phyloP scores from a whole-genome alignment of 2,113 vertebrate genomes.

The Bujurquina vittata region DNA sequence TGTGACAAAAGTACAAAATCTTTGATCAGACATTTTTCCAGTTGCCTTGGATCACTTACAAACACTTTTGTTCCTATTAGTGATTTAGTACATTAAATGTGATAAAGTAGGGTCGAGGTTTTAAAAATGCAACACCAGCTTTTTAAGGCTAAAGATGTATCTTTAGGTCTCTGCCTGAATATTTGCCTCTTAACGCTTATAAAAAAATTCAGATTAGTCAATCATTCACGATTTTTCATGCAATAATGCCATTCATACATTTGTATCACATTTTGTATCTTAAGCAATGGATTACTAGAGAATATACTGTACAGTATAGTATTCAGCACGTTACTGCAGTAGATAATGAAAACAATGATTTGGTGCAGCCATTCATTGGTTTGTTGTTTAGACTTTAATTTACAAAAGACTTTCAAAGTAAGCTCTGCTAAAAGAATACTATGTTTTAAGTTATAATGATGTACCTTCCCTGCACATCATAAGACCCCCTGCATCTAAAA shows the following conservation, averaged over 20 bases:
- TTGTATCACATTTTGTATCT: not conserved
- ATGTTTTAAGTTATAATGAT: not conserved
- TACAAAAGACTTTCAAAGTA: not conserved
- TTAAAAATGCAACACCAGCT: not conserved
- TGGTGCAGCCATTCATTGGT: accelerated
- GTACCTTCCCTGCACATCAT: not conserved
- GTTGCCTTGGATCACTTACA: too few relatives aligned
- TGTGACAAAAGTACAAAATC: not conserved
- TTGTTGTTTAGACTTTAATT: not conserved
- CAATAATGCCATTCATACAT: not conserved
- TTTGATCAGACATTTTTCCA: not conserved
- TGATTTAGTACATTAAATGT: not conserved
- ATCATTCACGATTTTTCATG: not conserved
- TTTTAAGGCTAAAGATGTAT: too few relatives aligned
- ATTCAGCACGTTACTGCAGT: not conserved
- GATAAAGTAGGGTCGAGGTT: not conserved
- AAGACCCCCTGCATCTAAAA: not conserved
- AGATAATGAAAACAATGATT: not conserved
- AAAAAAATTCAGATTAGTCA: not conserved
- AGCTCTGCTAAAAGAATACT: not conserved
- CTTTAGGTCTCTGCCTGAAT: too few relatives aligned
- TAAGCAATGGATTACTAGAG: not conserved
- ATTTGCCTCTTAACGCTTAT: not conserved
- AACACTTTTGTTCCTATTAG: not conserved
- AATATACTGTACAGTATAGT: not conserved